Conservation (phyloP, 2,888 invertebrate genomes). For the Masnerella sp. region DNA sequence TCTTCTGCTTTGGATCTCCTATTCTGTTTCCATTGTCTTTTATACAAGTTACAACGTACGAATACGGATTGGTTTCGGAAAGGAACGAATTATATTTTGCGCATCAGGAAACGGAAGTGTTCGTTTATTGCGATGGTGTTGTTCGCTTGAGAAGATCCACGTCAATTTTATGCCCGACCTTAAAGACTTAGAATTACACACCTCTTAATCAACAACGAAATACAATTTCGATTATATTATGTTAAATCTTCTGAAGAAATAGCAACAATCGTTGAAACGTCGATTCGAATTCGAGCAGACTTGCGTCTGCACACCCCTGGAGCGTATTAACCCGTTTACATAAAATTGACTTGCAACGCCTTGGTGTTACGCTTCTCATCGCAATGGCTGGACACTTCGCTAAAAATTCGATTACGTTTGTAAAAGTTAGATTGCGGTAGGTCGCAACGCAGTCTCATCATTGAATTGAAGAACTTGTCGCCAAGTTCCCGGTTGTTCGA, state of each 20-base stretch:
- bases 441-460: conserved; percentile 53
- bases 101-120: conserved; percentile 12
- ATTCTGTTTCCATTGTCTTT: conserved; percentile 13
- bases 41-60: conserved; percentile 31
- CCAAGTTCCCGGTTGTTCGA: conserved; percentile 47
- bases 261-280: too few species aligned
- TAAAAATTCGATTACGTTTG: conserved; percentile 35
- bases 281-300: too few species aligned
- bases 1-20: conserved; percentile 22
- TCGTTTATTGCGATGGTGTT: conserved; percentile 29
- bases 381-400: conserved; percentile 36
- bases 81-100: background rate
- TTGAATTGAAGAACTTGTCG: conserved; percentile 52
- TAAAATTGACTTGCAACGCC: conserved; percentile 1
- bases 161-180: conserved; percentile 9
- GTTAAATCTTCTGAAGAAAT: too few species aligned
- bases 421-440: conserved; percentile 48
- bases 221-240: background rate
- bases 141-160: background rate
- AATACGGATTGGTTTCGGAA: conserved; percentile 16
- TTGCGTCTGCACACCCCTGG: background rate
- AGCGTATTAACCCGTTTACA: background rate
- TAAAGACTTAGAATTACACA: background rate
- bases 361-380: conserved; percentile 21
- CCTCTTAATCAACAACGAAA: background rate